phyloP scores from a whole-genome alignment of 2,113 vertebrate species.

The Riparia riparia region DNA sequence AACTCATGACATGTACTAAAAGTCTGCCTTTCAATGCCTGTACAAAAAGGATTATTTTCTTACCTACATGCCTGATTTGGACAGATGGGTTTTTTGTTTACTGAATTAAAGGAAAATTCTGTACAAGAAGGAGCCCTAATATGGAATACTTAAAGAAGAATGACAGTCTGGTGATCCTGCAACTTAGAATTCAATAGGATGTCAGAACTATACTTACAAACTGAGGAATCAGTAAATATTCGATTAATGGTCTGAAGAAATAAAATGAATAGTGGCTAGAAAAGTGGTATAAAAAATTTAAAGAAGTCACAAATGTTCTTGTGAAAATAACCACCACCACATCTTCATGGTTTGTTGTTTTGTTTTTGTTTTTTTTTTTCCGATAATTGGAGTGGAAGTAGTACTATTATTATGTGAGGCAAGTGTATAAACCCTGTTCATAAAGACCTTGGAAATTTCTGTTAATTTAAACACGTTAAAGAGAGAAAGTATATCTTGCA shows the following conservation, averaged over 20 bases:
- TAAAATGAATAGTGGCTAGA: neutral
- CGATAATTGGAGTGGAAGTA: neutral
- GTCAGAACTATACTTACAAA: neutral
- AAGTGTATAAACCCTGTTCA: neutral
- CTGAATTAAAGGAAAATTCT: neutral
- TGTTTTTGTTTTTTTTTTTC: neutral
- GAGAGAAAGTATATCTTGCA: neutral
- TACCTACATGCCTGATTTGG: neutral
- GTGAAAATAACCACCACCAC: neutral
- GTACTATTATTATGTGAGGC: neutral
- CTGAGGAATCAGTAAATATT: neutral
- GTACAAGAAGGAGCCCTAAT: neutral
- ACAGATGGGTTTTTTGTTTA: neutral
- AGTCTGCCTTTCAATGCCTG: neutral
- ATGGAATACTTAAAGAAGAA: neutral
- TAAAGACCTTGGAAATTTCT: neutral
- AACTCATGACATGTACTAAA: too few species aligned
- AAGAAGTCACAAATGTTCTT: neutral
- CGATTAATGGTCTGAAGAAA: neutral
- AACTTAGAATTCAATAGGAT: neutral
- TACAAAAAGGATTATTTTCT: neutral
- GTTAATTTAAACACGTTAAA: neutral
- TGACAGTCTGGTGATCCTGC: neutral
- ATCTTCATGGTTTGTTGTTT: accelerated
- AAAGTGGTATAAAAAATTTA: neutral